These are phyloP conservation scores for Pteropus rufus DNA, from an alignment of 2,797 vertebrate species.

Conservation along the genomic window DNA sequence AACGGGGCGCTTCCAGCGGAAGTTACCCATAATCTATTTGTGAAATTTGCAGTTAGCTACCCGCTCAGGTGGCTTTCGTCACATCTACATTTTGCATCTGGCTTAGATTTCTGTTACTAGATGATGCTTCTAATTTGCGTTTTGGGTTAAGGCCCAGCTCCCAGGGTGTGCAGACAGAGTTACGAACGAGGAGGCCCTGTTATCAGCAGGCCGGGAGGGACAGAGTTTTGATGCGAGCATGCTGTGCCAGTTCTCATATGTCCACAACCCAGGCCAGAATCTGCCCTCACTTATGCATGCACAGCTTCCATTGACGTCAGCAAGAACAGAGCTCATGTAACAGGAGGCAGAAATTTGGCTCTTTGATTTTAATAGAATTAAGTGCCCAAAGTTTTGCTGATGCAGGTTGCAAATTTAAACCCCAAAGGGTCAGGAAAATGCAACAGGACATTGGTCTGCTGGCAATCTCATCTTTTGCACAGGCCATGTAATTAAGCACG, in stretches of 20 bases:
- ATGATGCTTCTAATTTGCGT: conserved; percentile 26
- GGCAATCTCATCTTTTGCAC: conserved; percentile 6
- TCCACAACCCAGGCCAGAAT: conserved; percentile 53
- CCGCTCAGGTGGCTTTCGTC: background rate
- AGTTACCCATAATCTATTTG: background rate
- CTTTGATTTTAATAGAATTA: conserved; percentile 64
- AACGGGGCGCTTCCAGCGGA: background rate
- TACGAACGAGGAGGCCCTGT: background rate
- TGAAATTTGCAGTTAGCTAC: background rate
- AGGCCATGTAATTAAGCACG: conserved; percentile 11
- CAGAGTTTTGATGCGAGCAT: background rate
- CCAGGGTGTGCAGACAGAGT: background rate
- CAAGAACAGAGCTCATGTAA: conserved; percentile 66
- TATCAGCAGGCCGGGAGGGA: conserved; percentile 52
- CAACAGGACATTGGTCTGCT: conserved; percentile 40
- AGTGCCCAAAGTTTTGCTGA: conserved; percentile 62
- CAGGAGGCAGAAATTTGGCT: conserved; percentile 68
- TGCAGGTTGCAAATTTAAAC: conserved; percentile 72
- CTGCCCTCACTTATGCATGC: conserved; percentile 69
- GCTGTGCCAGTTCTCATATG: conserved; percentile 54
- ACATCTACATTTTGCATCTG: background rate
- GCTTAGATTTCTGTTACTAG: conserved; percentile 34
- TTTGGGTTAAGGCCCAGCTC: conserved; percentile 38
- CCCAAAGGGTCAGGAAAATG: conserved; percentile 57
- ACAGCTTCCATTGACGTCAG: conserved; percentile 70